Evolutionary conservation across 2,888 invertebrate species (phyloP).

Genomic region (Taenaris catops): DNA sequence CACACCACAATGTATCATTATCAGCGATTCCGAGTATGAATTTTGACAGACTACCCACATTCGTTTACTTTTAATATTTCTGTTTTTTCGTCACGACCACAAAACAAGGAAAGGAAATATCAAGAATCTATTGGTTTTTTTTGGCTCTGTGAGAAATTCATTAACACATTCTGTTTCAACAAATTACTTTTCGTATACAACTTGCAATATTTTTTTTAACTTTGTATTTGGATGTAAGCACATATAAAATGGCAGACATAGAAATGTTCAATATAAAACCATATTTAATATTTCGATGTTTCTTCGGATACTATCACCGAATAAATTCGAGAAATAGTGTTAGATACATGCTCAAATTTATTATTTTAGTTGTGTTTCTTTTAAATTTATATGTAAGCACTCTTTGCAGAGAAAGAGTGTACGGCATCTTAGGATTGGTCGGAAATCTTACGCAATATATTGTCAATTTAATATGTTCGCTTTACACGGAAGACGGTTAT

Average conservation of each 20-base stretch:
- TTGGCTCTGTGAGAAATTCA: too few relatives aligned
- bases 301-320: conserved; percentile 8
- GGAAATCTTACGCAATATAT: not conserved
- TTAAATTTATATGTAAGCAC: not conserved
- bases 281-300: conserved; percentile 2
- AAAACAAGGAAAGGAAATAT: too few relatives aligned
- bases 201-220: not conserved
- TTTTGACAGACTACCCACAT: too few relatives aligned
- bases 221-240: not conserved
- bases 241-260: conserved; percentile 1
- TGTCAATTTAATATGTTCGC: not conserved
- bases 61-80: too few relatives aligned
- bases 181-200: too few relatives aligned
- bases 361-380: not conserved
- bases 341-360: not conserved
- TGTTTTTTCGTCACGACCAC: too few relatives aligned
- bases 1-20: too few relatives aligned
- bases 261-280: conserved; percentile 1
- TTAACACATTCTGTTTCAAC: too few relatives aligned
- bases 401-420: not conserved
- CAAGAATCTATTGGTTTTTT: too few relatives aligned
- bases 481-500: conserved; percentile 8
- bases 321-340: not conserved
- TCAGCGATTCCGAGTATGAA: too few relatives aligned
- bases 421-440: not conserved